Conservation (phyloP, 2,113 vertebrate genomes). For the Lamprologus sp. region DNA sequence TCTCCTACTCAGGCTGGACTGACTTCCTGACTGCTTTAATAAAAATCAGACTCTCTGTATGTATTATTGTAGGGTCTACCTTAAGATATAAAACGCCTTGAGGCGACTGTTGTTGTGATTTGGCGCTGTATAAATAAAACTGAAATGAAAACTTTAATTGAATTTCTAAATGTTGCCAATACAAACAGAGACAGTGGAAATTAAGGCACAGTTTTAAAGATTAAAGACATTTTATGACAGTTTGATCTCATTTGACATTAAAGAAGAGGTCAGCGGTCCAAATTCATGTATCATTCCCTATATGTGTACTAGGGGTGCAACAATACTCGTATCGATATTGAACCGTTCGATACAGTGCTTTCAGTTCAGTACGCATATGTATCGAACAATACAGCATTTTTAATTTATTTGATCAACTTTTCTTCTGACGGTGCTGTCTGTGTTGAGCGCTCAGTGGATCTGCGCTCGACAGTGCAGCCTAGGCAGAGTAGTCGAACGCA, state of each 20-base stretch:
- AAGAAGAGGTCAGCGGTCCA: fast-evolving
- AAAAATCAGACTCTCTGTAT: background rate
- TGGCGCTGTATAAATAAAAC: fast-evolving
- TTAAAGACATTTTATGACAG: background rate
- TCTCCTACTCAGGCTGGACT: background rate
- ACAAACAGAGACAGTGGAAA: background rate
- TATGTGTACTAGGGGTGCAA: background rate
- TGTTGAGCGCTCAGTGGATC: too few relatives aligned
- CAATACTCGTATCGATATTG: fast-evolving
- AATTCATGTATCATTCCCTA: background rate
- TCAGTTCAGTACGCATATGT: fast-evolving
- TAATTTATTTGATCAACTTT: too few relatives aligned
- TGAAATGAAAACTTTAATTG: background rate
- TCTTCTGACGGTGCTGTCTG: fast-evolving
- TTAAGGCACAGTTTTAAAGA: fast-evolving
- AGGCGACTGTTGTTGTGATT: background rate
- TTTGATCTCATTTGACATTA: background rate
- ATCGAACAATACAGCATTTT: fast-evolving
- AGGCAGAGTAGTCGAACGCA: too few relatives aligned
- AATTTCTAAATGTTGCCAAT: background rate
- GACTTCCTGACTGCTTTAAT: background rate
- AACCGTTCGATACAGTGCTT: fast-evolving
- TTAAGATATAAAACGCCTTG: background rate
- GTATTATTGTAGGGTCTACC: background rate
- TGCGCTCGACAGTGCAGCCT: too few relatives aligned